A percentile compares a stretch with the other conserved stretches of the same genome.
phyloP scores from a whole-genome alignment of 1,140 invertebrate genomes.

The Brachionus rubens region DNA sequence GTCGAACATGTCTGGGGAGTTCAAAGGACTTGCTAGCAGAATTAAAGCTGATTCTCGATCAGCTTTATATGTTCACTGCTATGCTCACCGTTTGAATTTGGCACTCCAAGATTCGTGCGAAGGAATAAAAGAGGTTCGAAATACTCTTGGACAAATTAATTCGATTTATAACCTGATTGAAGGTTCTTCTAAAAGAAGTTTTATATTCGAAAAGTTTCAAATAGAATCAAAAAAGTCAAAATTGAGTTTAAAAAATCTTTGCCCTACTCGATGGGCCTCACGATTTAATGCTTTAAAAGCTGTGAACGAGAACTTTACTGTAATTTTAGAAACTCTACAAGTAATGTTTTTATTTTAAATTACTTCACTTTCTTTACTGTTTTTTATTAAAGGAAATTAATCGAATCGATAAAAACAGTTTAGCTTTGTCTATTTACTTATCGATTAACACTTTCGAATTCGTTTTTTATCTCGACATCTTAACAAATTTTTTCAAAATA shows the following conservation, averaged over 20 bases:
- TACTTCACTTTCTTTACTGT: background rate
- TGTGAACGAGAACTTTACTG: background rate
- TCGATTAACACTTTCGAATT: constrained; percentile 25
- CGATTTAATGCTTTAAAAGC: constrained; percentile 18
- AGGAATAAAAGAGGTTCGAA: background rate
- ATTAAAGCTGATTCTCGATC: background rate
- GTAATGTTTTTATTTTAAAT: background rate
- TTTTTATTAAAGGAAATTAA: constrained; percentile 3
- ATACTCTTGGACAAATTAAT: background rate
- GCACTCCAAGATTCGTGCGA: background rate
- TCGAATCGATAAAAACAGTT: background rate
- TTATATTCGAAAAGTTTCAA: constrained; percentile 33
- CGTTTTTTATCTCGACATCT: background rate
- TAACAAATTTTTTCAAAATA: background rate
- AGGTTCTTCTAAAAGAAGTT: constrained; percentile 15
- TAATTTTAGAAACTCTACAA: constrained; percentile 4
- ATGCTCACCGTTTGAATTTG: constrained; percentile 24
- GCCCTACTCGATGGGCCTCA: constrained; percentile 11
- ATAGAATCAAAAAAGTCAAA: background rate
- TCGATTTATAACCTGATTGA: constrained; percentile 41
- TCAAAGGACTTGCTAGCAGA: background rate
- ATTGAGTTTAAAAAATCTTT: constrained; percentile 26
- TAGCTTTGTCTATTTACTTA: background rate
- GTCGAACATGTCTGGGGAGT: constrained; percentile 8
- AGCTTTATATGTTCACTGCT: constrained; percentile 27